A percentile compares a stretch with the other conserved stretches of the same genome.
These are phyloP conservation scores for Agelas oroides DNA, from an alignment of 37 sponge, comb jelly and placozoan genomes.

Conservation along the genomic window DNA sequence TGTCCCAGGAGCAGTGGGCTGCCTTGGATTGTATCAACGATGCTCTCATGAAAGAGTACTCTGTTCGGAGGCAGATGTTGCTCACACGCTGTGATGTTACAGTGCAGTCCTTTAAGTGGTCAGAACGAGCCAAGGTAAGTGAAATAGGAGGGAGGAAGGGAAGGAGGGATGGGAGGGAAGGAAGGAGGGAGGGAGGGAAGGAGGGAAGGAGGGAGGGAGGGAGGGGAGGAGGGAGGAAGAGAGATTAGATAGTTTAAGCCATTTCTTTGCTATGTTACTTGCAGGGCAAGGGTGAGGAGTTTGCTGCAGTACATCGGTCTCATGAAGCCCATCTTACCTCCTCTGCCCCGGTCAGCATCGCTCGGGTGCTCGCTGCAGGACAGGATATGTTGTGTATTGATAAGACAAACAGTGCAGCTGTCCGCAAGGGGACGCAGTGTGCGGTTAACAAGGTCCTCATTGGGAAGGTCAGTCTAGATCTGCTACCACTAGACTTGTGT, in stretches of 20 bases:
- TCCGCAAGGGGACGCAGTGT: slow-evolving; percentile 48
- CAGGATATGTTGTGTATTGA: slow-evolving; percentile 61
- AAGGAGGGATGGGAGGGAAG: background rate
- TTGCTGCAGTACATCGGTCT: slow-evolving; percentile 12
- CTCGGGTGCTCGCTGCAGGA: slow-evolving; percentile 76
- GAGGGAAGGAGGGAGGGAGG: no score
- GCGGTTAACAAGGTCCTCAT: slow-evolving; percentile 83
- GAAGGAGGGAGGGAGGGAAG: no score
- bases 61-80: slow-evolving; percentile 78
- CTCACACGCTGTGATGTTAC: slow-evolving; percentile 92
- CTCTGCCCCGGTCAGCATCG: slow-evolving; percentile 51
- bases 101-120: slow-evolving; percentile 90
- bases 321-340: slow-evolving; percentile 30
- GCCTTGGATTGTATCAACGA: slow-evolving; percentile 78
- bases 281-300: slow-evolving; percentile 70
- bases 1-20: slow-evolving; percentile 70
- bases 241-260: no score
- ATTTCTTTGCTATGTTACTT: no score
- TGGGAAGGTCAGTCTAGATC: slow-evolving; percentile 65
- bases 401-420: slow-evolving; percentile 62
- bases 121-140: slow-evolving; percentile 70
- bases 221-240: no score
- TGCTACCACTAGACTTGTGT: background rate
- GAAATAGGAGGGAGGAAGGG: background rate
- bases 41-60: slow-evolving; percentile 72